Evolutionary conservation across 2,888 invertebrate species (phyloP), one percentile per base, ranked within the genome.

Genomic region (Crocallis elinguaria): DNA sequence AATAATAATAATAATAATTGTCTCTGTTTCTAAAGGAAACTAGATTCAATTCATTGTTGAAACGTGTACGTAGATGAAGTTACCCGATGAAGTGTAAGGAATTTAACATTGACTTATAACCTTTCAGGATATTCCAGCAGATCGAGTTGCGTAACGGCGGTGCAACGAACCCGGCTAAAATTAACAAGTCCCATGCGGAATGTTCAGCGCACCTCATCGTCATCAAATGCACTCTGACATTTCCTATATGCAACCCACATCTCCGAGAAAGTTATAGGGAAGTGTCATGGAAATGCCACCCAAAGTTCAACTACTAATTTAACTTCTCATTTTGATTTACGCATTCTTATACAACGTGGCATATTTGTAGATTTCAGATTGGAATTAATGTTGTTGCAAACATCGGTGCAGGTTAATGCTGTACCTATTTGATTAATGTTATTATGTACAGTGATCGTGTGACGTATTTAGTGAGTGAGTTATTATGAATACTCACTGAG

Each of bases 121-220:
- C 44, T 41, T 38, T 57, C 1, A 45, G 46, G 50, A 71, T 67
- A 66, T 61, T 63, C 60, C 60, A 69, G 71, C 61, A 57, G 56
- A 66, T 71, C 50, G 67, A 55, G 76, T 85, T 83, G 75, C 83
- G 82, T 71, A 82, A 85, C 73, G 64, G 52, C 69, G 69, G 89
- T 83, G 84, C 89, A 86, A 78, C 75, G 88, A 88, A 82, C 89
- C 72, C 79, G 12, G 70, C 82, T 84, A 88, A 79, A 84, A 80
- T 82, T 86, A 85, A 71, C 72, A 71, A 72, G 71, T 73, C 75
- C 66, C 71, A 69, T 63, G 71, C 56, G 80, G 82, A 80, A 81
- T 82, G 79, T 77, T 80, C 77, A 69, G 68, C 80, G 81, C 41
- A 30, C 82, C 75, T 58, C 69, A 73, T 71, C 72, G 42, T 43